Base-by-base conservation (phyloP, 2,888 invertebrate species). In the Drosophila subquinaria region DNA sequence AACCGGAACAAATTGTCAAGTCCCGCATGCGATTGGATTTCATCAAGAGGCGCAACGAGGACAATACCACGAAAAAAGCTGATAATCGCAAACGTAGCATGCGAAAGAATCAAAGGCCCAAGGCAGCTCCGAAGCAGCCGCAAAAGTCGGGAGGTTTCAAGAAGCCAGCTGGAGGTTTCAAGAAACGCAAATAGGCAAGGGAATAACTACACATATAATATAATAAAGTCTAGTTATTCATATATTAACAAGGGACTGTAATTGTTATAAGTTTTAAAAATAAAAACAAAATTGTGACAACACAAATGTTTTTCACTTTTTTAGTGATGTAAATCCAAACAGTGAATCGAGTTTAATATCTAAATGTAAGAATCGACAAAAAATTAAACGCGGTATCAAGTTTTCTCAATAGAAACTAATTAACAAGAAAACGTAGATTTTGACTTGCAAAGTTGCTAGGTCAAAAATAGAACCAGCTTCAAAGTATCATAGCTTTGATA, bases 1-100 rank as follows among this genome's bases (percentile, higher is more conserved):
- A 95, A 91, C 95, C 96, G 59, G 96, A 96, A 74, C 96, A 97
- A 92, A 96, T 97, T 80, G 94, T 97, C 36, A 97, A 97, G 91
- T 94, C 95, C 33, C 94, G 97, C 63, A 93, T 94, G 87, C 92
- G 88, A 91, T 93, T 93, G 40, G 93, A 93, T 64, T 92, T 94
- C 75, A 94, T 95, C 64, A 95, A 95, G 78, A 95, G 94, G 72
- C 95, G 95, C 81, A 94, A 95, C 81, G 94, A 94, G 79, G 93
- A 91, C 0, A 93, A 93, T 71, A 76, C 83, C 57, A 90, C 92
- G 13, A 92, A 92, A 63, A 94, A 94, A 84, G 92, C 93, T 42
- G 90, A 87, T 56, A 91, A 89, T 50, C 88, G 93, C 1, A 93
- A 93, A 79, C 93, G 89, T 8, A 93, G 90, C 74, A 91, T 87